Percentiles rank a stretch among this genome's conserved stretches.
phyloP scores from a whole-genome alignment of 2,888 invertebrate genomes.

The Terebella lapidaria region DNA sequence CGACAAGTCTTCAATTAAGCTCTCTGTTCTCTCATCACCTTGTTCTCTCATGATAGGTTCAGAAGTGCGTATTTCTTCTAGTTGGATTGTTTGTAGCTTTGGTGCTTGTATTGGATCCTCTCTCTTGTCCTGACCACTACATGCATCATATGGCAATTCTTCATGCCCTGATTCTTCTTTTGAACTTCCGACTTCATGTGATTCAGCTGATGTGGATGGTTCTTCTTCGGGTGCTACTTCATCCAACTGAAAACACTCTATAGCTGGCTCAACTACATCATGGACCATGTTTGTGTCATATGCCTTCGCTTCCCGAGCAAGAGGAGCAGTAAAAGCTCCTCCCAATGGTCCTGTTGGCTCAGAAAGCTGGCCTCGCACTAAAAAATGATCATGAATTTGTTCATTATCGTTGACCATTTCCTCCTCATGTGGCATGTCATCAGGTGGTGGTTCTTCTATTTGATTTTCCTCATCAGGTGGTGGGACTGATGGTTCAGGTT shows the following conservation, averaged over 20 bases:
- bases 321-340: neutral
- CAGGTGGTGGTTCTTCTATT: neutral
- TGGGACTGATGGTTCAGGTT: conserved; percentile 1
- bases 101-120: too few relatives aligned
- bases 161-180: neutral
- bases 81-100: too few relatives aligned
- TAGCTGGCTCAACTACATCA: neutral
- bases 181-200: neutral
- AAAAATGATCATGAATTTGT: conserved; percentile 32
- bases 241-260: too few relatives aligned
- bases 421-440: neutral
- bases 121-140: too few relatives aligned
- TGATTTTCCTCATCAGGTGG: conserved; percentile 3
- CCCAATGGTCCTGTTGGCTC: neutral
- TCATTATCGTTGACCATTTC: neutral
- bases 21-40: neutral
- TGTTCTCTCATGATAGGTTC: neutral
- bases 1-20: conserved; percentile 28
- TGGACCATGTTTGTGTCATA: neutral
- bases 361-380: conserved; percentile 20
- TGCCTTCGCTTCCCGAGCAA: neutral
- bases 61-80: too few relatives aligned
- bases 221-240: neutral
- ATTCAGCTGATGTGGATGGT: neutral
- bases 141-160: neutral